phyloP scores from a whole-genome alignment of 2,888 invertebrate genomes.

The Clepsis dumicolana region DNA sequence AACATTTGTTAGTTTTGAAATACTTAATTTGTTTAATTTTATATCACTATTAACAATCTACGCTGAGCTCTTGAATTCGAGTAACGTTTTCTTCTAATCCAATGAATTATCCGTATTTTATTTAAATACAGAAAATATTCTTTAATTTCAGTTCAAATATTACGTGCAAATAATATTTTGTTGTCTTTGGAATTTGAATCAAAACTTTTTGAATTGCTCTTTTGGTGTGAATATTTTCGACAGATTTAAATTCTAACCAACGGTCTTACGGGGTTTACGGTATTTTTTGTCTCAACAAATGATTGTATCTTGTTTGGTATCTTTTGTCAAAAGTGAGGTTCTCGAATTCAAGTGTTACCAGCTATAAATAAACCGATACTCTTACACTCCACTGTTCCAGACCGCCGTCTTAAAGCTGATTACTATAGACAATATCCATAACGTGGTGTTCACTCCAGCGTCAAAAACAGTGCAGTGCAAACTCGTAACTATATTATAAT shows the following conservation, averaged over 20 bases:
- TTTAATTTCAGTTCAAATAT: too few species aligned
- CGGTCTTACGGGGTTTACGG: too few species aligned
- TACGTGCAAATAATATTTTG: too few species aligned
- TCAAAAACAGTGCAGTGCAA: slow-evolving; percentile 62
- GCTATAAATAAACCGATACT: slow-evolving; percentile 72
- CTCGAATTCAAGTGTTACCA: slow-evolving; percentile 74
- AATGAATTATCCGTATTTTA: background rate
- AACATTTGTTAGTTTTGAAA: slow-evolving; percentile 75
- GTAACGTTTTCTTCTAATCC: slow-evolving; percentile 43
- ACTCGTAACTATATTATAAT: slow-evolving; percentile 65
- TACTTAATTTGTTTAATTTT: slow-evolving; percentile 73
- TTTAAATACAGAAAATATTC: too few species aligned
- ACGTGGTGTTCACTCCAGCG: slow-evolving; percentile 65
- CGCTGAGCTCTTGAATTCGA: slow-evolving; percentile 77
- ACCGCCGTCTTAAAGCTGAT: slow-evolving; percentile 66
- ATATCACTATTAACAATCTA: slow-evolving; percentile 85
- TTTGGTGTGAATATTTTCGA: too few species aligned
- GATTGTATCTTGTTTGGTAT: too few species aligned
- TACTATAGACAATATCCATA: slow-evolving; percentile 49
- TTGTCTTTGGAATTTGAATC: too few species aligned
- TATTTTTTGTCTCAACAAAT: too few species aligned
- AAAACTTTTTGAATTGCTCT: too few species aligned
- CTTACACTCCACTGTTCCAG: slow-evolving; percentile 61
- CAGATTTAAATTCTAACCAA: too few species aligned
- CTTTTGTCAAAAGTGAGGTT: background rate